These are phyloP conservation scores for Siphonodentalium dalli DNA, from an alignment of 2,888 invertebrate species.

Conservation along the genomic window DNA sequence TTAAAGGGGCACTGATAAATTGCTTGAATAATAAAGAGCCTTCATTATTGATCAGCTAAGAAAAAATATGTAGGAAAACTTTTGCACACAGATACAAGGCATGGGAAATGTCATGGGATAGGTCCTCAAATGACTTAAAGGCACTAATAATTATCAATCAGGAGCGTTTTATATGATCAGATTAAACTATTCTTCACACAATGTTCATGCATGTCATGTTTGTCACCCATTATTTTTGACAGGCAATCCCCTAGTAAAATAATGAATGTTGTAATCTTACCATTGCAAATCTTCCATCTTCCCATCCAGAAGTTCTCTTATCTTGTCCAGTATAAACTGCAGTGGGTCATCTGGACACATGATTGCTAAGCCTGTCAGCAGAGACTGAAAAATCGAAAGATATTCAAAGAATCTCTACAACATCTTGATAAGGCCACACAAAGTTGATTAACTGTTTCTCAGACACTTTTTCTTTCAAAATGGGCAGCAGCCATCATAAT, in stretches of 20 bases:
- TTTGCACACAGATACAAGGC: too few species aligned
- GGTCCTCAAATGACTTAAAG: too few species aligned
- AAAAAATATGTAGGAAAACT: too few species aligned
- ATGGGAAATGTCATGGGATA: too few species aligned
- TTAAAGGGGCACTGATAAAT: too few species aligned
- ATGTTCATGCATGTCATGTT: not conserved
- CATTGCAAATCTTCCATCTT: constrained; percentile 57
- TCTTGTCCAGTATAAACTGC: constrained; percentile 61
- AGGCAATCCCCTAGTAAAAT: not conserved
- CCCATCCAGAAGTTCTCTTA: constrained; percentile 46
- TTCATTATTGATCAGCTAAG: too few species aligned
- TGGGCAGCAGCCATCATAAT: not conserved
- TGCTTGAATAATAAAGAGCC: too few species aligned
- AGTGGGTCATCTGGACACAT: constrained; percentile 63
- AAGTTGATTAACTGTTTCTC: too few species aligned
- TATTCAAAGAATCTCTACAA: not conserved
- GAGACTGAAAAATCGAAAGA: constrained; percentile 49
- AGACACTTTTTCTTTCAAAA: not conserved
- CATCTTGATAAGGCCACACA: too few species aligned
- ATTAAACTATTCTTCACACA: not conserved
- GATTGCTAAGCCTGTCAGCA: constrained; percentile 61
- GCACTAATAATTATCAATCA: too few species aligned
- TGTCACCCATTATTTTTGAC: not conserved
- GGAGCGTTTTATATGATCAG: not conserved
- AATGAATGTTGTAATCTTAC: constrained; percentile 34